Evolutionary conservation across 2,888 invertebrate species (phyloP).

Genomic region (Acleris laterana): DNA sequence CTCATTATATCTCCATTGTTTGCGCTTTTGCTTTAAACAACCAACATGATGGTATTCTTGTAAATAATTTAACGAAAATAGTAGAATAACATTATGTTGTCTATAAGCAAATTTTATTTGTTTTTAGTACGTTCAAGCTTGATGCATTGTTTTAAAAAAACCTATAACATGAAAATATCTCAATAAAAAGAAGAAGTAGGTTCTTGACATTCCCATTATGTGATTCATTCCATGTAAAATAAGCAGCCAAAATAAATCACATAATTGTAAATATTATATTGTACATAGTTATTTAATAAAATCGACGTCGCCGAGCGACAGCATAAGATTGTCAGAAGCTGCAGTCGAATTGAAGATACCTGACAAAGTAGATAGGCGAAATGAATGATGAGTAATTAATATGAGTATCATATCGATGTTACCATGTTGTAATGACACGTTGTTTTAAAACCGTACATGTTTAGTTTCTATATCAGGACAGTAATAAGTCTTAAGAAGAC

Average conservation of each 20-base stretch:
- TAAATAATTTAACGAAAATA: conserved; percentile 65
- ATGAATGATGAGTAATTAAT: conserved; percentile 4
- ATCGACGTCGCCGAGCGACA: conserved; percentile 77
- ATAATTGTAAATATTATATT: conserved; percentile 77
- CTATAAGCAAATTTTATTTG: conserved; percentile 63
- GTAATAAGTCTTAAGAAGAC: background rate
- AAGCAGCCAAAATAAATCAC: conserved; percentile 70
- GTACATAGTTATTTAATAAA: conserved; percentile 73
- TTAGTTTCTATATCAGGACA: conserved; percentile 42
- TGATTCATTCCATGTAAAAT: conserved; percentile 77
- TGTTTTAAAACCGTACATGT: conserved; percentile 48
- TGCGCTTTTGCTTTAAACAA: conserved; percentile 65
- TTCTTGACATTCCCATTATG: conserved; percentile 79
- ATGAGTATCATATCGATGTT: conserved; percentile 52
- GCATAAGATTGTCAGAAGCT: conserved; percentile 53
- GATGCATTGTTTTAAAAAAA: conserved; percentile 59
- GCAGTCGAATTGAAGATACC: conserved; percentile 50
- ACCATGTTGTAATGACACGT: conserved; percentile 66
- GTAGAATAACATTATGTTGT: conserved; percentile 57
- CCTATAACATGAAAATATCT: conserved; percentile 53
- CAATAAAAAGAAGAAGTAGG: conserved; percentile 65
- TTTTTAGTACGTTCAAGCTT: conserved; percentile 66
- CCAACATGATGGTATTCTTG: conserved; percentile 51
- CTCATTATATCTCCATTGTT: conserved; percentile 58
- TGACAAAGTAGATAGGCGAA: conserved; percentile 58